Conservation (phyloP, 2,888 invertebrate species). For the Mythimna ferrago region DNA sequence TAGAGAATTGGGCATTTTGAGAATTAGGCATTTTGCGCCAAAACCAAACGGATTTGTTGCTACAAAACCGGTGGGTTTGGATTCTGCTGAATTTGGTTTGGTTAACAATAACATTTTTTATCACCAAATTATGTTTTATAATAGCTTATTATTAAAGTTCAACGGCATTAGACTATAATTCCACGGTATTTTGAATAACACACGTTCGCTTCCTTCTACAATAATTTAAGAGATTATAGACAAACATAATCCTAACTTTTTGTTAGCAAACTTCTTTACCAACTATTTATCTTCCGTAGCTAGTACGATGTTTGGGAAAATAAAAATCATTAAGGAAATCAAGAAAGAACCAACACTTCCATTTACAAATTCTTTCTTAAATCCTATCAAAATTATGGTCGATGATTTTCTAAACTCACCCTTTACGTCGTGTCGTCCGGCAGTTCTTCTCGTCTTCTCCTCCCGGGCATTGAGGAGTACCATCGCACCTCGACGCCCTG, state of each 20-base stretch:
- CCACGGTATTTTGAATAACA: constrained; percentile 48
- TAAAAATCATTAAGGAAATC: no score
- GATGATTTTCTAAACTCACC: constrained; percentile 74
- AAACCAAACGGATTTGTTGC: no score
- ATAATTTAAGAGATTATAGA: constrained; percentile 5
- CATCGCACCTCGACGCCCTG: constrained; percentile 95
- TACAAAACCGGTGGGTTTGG: no score
- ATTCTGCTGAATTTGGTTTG: no score
- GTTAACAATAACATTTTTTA: constrained; percentile 9
- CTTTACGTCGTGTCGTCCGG: constrained; percentile 89
- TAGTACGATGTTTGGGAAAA: no score
- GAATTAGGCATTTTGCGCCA: no score
- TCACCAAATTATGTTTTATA: constrained; percentile 21
- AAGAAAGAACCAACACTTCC: no score
- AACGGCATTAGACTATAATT: constrained; percentile 39
- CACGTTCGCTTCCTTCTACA: neutral
- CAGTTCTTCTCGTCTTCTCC: constrained; percentile 94
- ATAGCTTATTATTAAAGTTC: constrained; percentile 55
- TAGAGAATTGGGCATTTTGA: no score
- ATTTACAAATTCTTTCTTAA: no score
- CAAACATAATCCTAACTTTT: neutral
- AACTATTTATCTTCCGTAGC: no score
- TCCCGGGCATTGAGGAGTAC: constrained; percentile 94
- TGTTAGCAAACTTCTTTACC: neutral
- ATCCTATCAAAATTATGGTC: no score